These are phyloP conservation scores for Helicoverpa armigera DNA, from an alignment of 1,140 invertebrate species.

Conservation along the genomic window DNA sequence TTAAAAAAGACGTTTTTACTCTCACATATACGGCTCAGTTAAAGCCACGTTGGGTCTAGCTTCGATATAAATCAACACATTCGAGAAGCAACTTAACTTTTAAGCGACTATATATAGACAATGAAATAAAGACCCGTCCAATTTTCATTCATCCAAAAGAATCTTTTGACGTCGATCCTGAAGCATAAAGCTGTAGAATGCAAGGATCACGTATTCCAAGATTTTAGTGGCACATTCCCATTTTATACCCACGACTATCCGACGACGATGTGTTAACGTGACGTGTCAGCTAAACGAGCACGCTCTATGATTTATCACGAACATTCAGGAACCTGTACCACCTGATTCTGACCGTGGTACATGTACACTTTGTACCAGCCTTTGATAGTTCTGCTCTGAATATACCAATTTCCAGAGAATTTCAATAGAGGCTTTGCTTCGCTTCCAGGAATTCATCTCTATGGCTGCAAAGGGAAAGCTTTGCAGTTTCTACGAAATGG, in stretches of 20 bases:
- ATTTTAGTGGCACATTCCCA: not conserved
- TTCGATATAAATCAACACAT: too few relatives aligned
- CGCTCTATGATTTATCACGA: not conserved
- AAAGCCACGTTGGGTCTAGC: too few relatives aligned
- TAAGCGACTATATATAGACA: too few relatives aligned
- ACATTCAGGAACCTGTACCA: not conserved
- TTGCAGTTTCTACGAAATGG: not conserved
- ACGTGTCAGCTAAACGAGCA: constrained; percentile 9
- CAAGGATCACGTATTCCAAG: constrained; percentile 9
- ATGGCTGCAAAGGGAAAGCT: not conserved
- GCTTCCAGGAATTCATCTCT: constrained; percentile 16
- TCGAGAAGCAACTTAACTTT: too few relatives aligned
- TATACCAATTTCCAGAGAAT: not conserved
- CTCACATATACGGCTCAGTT: too few relatives aligned
- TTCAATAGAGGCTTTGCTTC: not conserved
- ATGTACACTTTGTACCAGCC: too few relatives aligned
- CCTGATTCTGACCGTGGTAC: not conserved
- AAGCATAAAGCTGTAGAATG: not conserved
- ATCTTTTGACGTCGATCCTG: not conserved
- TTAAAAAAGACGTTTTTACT: too few relatives aligned
- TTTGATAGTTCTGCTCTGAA: not conserved
- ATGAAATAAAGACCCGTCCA: too few relatives aligned
- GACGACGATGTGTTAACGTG: not conserved
- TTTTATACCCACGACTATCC: constrained; percentile 4
- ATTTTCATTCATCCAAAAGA: too few relatives aligned